These are phyloP conservation scores for Solenopsis fugax DNA, from an alignment of 1,140 invertebrate genomes.

Conservation along the genomic window DNA sequence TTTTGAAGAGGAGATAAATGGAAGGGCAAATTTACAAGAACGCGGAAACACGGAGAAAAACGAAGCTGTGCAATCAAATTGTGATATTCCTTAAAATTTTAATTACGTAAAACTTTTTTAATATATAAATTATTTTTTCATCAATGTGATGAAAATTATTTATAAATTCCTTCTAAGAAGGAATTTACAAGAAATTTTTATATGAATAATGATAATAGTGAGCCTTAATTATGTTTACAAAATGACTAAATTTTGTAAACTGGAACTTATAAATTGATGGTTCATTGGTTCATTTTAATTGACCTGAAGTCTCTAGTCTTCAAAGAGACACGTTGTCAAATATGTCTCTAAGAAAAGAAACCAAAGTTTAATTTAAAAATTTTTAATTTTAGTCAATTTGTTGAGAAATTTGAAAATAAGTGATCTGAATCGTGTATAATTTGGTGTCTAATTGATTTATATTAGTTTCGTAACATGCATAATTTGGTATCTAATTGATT, in stretches of 20 bases:
- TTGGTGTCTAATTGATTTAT: constrained; percentile 38
- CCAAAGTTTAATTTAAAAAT: constrained; percentile 64
- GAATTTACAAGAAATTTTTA: background rate
- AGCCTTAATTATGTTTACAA: background rate
- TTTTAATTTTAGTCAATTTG: constrained; percentile 29
- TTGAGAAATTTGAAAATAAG: background rate
- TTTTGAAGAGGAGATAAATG: constrained; percentile 36
- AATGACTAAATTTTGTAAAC: background rate
- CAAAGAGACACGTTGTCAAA: background rate
- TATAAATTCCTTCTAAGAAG: background rate
- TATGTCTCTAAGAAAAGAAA: constrained; percentile 14
- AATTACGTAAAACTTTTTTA: no score
- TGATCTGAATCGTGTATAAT: background rate
- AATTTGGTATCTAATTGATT: constrained; percentile 34
- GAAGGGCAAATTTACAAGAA: constrained; percentile 38
- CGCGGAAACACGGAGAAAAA: background rate
- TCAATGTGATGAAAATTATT: no score
- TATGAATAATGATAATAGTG: background rate
- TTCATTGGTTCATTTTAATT: background rate
- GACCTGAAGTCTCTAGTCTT: constrained; percentile 51
- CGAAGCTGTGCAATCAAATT: no score
- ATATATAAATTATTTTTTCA: no score
- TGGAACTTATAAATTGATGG: background rate
- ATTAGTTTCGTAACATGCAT: background rate
- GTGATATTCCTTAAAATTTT: no score